These are phyloP conservation scores for Drosophila suboccidentalis DNA, from an alignment of 2,888 invertebrate species.

Conservation along the genomic window DNA sequence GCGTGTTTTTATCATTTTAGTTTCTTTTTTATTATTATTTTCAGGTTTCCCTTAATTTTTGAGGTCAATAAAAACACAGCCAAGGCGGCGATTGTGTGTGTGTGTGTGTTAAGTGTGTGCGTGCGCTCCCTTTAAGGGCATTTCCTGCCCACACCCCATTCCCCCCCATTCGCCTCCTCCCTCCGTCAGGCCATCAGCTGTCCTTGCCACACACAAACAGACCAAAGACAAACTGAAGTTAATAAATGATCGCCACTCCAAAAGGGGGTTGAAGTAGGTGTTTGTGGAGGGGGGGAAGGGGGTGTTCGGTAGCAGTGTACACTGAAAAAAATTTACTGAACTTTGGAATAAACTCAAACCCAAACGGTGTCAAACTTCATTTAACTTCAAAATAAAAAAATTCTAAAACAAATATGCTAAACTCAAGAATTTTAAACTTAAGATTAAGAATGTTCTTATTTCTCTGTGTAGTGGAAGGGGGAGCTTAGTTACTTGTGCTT, in stretches of 20 bases:
- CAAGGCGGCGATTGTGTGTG: slow-evolving; percentile 20
- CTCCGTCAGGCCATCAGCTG: slow-evolving; percentile 21
- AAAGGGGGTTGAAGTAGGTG: background rate
- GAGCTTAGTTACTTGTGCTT: slow-evolving; percentile 1
- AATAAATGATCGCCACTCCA: slow-evolving; percentile 70
- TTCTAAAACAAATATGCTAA: no score
- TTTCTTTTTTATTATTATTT: slow-evolving; percentile 22
- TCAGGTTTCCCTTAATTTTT: slow-evolving; percentile 25
- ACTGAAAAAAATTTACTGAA: background rate
- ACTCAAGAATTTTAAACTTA: background rate
- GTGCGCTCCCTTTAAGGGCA: slow-evolving; percentile 63
- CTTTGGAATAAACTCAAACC: no score
- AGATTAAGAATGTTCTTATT: background rate
- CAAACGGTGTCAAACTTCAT: no score
- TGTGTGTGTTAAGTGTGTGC: slow-evolving; percentile 49
- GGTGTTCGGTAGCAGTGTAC: background rate
- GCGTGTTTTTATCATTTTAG: slow-evolving; percentile 45
- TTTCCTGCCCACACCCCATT: slow-evolving; percentile 58
- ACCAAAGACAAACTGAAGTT: slow-evolving; percentile 63
- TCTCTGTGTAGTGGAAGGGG: background rate
- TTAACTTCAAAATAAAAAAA: no score
- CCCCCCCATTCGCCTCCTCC: background rate
- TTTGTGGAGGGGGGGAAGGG: background rate
- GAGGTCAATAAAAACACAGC: slow-evolving; percentile 50
- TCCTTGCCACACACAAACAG: slow-evolving; percentile 63